A percentile compares a stretch with the other conserved stretches of the same genome.
Evolutionary conservation across 2,113 vertebrate species (phyloP).

Genomic region (Acrocephalus arundinaceus): DNA sequence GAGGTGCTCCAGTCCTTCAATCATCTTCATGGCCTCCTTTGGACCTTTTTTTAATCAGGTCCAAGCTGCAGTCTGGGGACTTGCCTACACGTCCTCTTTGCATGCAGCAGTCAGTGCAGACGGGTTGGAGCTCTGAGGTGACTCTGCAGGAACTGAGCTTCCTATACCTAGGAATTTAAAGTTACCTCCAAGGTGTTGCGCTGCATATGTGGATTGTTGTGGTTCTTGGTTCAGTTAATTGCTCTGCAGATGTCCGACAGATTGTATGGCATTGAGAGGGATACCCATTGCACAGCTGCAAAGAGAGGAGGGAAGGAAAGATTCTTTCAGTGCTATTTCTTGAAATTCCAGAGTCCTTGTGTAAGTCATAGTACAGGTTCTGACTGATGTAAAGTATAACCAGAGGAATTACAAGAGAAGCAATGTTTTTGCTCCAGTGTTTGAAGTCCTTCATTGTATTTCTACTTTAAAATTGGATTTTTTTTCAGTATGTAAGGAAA

Average conservation of each 20-base stretch:
- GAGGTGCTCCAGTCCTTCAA: not conserved
- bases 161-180: not conserved
- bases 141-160: not conserved
- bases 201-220: not conserved
- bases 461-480: not conserved
- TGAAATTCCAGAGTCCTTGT: not conserved
- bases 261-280: not conserved
- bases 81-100: fast-evolving
- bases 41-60: not conserved
- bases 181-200: not conserved
- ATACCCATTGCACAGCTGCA: not conserved
- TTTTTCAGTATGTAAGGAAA: not conserved
- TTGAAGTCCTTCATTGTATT: not conserved
- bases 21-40: not conserved
- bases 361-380: not conserved
- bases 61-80: not conserved
- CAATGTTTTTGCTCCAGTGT: not conserved
- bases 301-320: not conserved
- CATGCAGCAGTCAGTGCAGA: not conserved
- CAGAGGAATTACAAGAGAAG: not conserved
- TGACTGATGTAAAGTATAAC: not conserved
- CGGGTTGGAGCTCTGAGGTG: not conserved
- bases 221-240: not conserved
- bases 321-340: not conserved
- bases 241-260: not conserved